phyloP scores from a whole-genome alignment of 2,888 invertebrate genomes.

The Leptarthrus brevirostris region DNA sequence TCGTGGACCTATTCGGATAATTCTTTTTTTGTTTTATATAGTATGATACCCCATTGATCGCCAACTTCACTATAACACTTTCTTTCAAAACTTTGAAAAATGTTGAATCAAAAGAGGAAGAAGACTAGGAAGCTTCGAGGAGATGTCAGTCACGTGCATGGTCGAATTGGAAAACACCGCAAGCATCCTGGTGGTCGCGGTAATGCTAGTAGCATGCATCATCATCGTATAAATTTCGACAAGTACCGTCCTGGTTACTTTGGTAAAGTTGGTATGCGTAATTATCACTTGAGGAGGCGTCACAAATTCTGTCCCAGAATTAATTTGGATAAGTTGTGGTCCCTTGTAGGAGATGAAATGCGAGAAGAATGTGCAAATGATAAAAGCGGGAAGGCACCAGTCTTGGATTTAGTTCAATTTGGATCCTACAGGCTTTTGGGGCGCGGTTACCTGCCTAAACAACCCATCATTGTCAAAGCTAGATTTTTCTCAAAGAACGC shows the following conservation, averaged over 20 bases:
- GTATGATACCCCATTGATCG: too few species aligned
- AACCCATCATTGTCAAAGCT: conserved; percentile 98
- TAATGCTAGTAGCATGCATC: conserved; percentile 99
- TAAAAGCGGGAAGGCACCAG: conserved; percentile 90
- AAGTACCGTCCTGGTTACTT: conserved; percentile 99
- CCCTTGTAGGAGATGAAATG: conserved; percentile 92
- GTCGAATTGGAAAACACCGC: conserved; percentile 99
- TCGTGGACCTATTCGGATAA: too few species aligned
- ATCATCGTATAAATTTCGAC: conserved; percentile 99
- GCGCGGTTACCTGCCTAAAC: conserved; percentile 95
- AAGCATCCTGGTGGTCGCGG: conserved; percentile 99
- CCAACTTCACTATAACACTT: too few species aligned
- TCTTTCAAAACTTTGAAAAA: too few species aligned
- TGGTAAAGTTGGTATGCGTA: conserved; percentile 99
- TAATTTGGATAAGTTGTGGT: conserved; percentile 97
- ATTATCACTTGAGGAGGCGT: conserved; percentile 93
- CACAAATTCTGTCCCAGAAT: conserved; percentile 92
- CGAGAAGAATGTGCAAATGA: conserved; percentile 84
- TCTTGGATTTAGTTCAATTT: conserved; percentile 95
- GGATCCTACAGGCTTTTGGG: conserved; percentile 98
- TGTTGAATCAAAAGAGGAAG: conserved; percentile 91
- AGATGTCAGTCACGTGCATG: conserved; percentile 99
- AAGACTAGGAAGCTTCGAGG: conserved; percentile 99
- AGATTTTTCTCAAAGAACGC: conserved; percentile 98
- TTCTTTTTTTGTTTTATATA: too few species aligned